These are phyloP conservation scores for Gryon sp. DNA, from an alignment of 1,140 invertebrate species.

Conservation along the genomic window DNA sequence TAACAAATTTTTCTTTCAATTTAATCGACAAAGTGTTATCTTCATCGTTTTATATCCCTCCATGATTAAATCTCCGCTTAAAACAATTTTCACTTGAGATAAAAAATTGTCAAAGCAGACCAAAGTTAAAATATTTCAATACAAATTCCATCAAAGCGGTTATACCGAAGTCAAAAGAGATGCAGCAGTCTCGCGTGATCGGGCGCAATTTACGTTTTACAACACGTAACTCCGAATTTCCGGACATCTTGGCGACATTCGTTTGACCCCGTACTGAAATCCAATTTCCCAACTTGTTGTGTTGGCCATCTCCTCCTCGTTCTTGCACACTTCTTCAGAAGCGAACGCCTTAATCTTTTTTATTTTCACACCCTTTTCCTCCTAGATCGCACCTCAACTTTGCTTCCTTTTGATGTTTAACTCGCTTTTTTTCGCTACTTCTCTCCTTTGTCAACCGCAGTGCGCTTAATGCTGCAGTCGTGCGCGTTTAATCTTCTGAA, in stretches of 20 bases:
- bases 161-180: too few relatives aligned
- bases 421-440: constrained; percentile 46
- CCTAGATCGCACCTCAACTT: constrained; percentile 4
- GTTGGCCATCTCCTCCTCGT: too few relatives aligned
- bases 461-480: constrained; percentile 22
- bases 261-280: constrained; percentile 48
- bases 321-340: constrained; percentile 41
- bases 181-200: too few relatives aligned
- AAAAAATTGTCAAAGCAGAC: too few relatives aligned
- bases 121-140: too few relatives aligned
- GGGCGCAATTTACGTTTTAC: constrained; percentile 23
- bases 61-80: too few relatives aligned
- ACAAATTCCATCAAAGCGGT: too few relatives aligned
- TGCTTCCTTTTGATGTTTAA: constrained; percentile 49
- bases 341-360: constrained; percentile 31
- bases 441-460: constrained; percentile 51
- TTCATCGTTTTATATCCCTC: too few relatives aligned
- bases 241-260: constrained; percentile 36
- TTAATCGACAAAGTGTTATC: too few relatives aligned
- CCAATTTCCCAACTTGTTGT: constrained; percentile 57
- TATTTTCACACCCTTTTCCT: constrained; percentile 11
- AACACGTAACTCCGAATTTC: constrained; percentile 11
- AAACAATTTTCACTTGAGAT: too few relatives aligned
- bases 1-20: too few relatives aligned
- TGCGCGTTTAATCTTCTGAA: constrained; percentile 55